Evolutionary conservation across 2,113 vertebrate species (phyloP), one percentile per base, ranked within the genome.

Genomic region (Ptilonorhynchus violaceus): DNA sequence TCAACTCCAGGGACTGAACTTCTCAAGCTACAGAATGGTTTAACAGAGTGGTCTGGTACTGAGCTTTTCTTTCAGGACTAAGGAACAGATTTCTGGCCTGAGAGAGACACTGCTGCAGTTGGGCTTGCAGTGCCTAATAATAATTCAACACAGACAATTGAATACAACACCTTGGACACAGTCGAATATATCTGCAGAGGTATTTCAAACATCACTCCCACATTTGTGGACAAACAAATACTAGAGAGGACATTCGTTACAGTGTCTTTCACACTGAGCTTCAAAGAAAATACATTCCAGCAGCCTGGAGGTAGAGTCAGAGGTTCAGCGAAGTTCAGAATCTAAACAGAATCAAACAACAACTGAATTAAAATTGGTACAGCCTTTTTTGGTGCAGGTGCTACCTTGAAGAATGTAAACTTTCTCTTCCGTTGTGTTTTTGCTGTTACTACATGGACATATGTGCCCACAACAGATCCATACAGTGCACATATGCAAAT

Each of bases 261-360:
- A 96, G 98, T 93, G n/a, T 98, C 97, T 96, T 96, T 98, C 97
- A 97, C 97, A 93, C 97, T 97, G 83, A 99, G 96, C 96, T 98
- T 98, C 94, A 99, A 98, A 94, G 99, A 98, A 96, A 99, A 98
- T 81, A 99, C 88, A 79, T 97, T 98, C 99, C 99, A 99, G 98
- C 99, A 99, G 90, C 99, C 99, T 90, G 98, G 98, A 89, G 98
- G 97, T 96, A 99, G 97, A 41, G 95, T 98, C 96, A 99, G 96
- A 53, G 99, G 98, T 82, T 97, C 95, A 33, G 97, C 98, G 74
- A 99, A 99, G 97, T 99, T 99, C 96, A 98, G 92, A 96, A 99
- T 97, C 99, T 99, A 94, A 87, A 96, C 93, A 94, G 72, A 97
- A 94, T 94, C 96, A 95, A 88, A 97, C 0, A 0, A 89, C 68